Conservation (phyloP, 1,140 invertebrate species). For the Caerostris darwini region DNA sequence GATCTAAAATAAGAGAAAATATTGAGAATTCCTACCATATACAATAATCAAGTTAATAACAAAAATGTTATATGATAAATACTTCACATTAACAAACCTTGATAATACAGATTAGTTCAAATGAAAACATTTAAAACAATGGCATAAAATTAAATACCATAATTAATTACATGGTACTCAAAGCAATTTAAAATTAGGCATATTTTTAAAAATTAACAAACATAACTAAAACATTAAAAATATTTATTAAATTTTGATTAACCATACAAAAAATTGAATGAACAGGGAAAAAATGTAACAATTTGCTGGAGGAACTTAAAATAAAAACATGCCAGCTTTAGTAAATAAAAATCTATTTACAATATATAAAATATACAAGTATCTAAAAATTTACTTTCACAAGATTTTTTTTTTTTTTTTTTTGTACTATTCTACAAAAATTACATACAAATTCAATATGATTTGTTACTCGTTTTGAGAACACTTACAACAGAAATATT, state of each 20-base stretch:
- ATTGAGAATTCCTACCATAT: background rate
- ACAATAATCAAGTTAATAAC: background rate
- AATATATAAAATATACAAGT: conserved; percentile 6
- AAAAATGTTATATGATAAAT: background rate
- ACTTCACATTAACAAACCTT: background rate
- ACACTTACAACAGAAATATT: conserved; percentile 2
- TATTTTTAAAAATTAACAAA: background rate
- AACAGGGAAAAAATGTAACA: background rate
- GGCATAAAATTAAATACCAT: too few species aligned
- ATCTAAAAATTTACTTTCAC: background rate
- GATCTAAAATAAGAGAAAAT: background rate
- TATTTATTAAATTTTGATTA: background rate
- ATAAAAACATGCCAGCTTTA: background rate
- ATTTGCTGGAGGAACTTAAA: conserved; percentile 17
- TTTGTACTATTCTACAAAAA: conserved; percentile 21
- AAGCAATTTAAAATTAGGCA: background rate
- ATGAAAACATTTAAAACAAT: too few species aligned
- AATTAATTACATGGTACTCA: background rate
- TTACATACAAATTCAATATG: background rate
- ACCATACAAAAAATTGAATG: background rate
- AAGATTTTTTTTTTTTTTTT: background rate
- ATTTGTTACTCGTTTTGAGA: background rate
- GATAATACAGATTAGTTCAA: background rate
- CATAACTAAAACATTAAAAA: background rate
- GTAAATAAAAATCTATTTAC: background rate